A percentile compares a stretch with the other conserved stretches of the same genome.
Evolutionary conservation across 64 coral and sea anemone genomes (phyloP).

Genomic region (Actinia equina): DNA sequence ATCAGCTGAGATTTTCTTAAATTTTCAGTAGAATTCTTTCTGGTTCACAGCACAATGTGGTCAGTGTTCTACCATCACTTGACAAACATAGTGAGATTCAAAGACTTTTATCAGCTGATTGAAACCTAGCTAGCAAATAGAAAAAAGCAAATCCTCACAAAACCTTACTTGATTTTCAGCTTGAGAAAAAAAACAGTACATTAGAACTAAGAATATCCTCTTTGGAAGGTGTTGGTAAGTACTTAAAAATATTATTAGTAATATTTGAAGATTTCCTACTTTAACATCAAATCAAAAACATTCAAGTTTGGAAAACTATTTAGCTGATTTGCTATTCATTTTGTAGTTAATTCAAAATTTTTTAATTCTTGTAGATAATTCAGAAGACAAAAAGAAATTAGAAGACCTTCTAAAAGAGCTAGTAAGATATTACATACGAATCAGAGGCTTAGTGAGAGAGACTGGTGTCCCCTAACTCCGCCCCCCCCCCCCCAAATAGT

Average conservation of each 20-base stretch:
- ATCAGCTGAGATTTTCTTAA: too few species aligned
- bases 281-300: too few species aligned
- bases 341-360: neutral
- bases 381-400: conserved; percentile 77
- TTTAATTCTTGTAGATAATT: conserved; percentile 62
- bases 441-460: too few species aligned
- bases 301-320: neutral
- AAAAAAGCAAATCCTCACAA: too few species aligned
- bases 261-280: neutral
- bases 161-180: conserved; percentile 9
- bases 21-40: too few species aligned
- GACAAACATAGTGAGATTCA: too few species aligned
- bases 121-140: too few species aligned
- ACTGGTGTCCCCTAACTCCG: too few species aligned
- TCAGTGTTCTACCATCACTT: too few species aligned
- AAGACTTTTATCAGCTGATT: too few species aligned
- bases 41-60: too few species aligned
- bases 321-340: neutral
- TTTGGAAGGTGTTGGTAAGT: conserved; percentile 77
- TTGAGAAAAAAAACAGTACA: conserved; percentile 58
- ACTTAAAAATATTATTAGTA: neutral
- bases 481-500: too few species aligned
- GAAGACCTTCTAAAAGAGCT: conserved; percentile 70
- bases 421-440: conserved; percentile 34
- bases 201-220: conserved; percentile 55